Percentiles rank a stretch among this genome's conserved stretches.
Conservation (phyloP, 2,797 vertebrate species). For the Prionace glauca region DNA sequence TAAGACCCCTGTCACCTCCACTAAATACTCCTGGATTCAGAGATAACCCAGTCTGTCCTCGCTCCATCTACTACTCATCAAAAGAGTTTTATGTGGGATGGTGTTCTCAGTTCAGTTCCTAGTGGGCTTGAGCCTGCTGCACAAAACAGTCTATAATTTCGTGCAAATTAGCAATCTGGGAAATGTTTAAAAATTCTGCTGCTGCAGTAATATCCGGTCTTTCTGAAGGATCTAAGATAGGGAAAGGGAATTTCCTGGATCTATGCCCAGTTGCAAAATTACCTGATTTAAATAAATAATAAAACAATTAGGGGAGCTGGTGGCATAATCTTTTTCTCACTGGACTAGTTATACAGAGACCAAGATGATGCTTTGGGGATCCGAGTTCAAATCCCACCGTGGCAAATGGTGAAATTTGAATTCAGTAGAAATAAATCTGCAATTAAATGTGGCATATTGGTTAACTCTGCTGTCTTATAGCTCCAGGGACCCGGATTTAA, state of each 20-base stretch:
- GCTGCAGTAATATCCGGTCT: background rate
- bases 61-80: background rate
- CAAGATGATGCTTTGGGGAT: too few species aligned
- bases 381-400: too few species aligned
- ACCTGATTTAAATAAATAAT: background rate
- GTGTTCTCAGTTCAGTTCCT: background rate
- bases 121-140: background rate
- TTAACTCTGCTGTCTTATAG: too few species aligned
- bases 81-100: background rate
- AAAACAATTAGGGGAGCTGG: background rate
- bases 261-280: too few species aligned
- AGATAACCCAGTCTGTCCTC: background rate
- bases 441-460: too few species aligned
- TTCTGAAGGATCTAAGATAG: background rate
- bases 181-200: background rate
- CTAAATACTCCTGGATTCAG: background rate
- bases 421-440: too few species aligned
- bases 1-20: too few species aligned
- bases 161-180: background rate
- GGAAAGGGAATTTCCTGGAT: background rate
- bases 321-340: too few species aligned
- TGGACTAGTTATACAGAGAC: too few species aligned
- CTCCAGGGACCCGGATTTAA: too few species aligned
- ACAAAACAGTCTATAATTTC: too few species aligned
- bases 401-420: too few species aligned